Percentiles rank a stretch among this genome's conserved stretches.
Evolutionary conservation across 2,113 vertebrate genomes (phyloP).

Genomic region (Podiceps cristatus): DNA sequence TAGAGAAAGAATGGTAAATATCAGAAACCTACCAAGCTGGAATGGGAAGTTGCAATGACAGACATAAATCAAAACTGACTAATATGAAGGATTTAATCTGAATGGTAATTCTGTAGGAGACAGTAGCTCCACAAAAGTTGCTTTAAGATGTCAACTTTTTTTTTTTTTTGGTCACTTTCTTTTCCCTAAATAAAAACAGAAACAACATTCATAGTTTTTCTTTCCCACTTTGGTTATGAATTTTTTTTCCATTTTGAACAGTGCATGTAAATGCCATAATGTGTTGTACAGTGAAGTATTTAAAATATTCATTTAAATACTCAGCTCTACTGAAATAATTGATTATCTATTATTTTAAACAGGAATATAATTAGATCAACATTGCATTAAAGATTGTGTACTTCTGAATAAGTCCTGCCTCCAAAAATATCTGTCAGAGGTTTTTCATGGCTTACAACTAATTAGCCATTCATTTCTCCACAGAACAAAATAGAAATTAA

Average conservation of each 20-base stretch:
- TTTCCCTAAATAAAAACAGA: neutral
- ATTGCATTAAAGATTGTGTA: neutral
- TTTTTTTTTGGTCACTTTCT: neutral
- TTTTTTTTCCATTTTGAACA: neutral
- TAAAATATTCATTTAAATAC: neutral
- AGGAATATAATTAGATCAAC: neutral
- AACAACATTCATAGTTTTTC: neutral
- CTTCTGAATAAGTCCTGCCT: neutral
- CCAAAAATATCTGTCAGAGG: neutral
- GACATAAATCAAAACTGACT: neutral
- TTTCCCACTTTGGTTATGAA: neutral
- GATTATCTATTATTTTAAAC: neutral
- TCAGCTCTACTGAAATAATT: neutral
- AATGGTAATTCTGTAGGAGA: neutral
- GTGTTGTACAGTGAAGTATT: neutral
- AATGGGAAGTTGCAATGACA: neutral
- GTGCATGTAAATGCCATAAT: neutral
- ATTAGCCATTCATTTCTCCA: neutral
- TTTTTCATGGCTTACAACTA: neutral
- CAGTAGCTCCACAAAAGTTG: neutral
- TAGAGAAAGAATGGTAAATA: neutral
- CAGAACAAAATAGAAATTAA: neutral
- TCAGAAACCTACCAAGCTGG: constrained; percentile 2
- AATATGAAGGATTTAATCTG: neutral
- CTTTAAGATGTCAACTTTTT: neutral